Evolutionary conservation across 2,888 invertebrate species (phyloP), one percentile per base, ranked within the genome.

Genomic region (Magallana nippona): DNA sequence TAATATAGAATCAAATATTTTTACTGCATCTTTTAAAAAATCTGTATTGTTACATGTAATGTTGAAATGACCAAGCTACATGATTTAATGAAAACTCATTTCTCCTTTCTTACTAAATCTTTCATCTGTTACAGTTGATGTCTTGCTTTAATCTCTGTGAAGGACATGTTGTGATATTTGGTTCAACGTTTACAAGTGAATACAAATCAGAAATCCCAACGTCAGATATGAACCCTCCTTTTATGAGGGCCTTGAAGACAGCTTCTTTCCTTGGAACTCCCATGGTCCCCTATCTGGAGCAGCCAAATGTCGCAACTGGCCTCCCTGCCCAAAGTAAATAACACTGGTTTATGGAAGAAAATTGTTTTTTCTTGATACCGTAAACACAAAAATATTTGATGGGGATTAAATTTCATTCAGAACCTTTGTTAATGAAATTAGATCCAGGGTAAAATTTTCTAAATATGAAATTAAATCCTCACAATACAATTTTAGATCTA

Each of bases 291-390:
- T 91, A 90, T 79, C 87, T 93, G 22, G 92, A 92, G 86, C 93
- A 93, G 84, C 93, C 93, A 15, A 93, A 93, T 84, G 89, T 92
- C 80, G 78, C 93, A 44, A 89, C 91, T 27, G 92, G 93, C 11
- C 87, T 93, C 10, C 90, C 92, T 22, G 93, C 93, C 44, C 93
- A 93, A 85, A 88, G 93, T 93, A 85, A 91, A 90, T 88, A 2
- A 44, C 11, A 55, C 8, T 17, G 15, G 8, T 27, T 15, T 10
- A 32, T 77, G 1, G 77, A 77, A 77, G 13, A 27, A 27, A 44
- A 44, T 44, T 44, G 44, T 44, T 44, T 44, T 44, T 8, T 44
- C 44, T 44, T 44, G 44, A 44, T 44, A 5, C 44, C 8, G 10
- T 44, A 44, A 44, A 44, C 44, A 44, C 44, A 44, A 44, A 44